phyloP scores from a whole-genome alignment of 2,113 vertebrate genomes.

The Siphamia tubifer region DNA sequence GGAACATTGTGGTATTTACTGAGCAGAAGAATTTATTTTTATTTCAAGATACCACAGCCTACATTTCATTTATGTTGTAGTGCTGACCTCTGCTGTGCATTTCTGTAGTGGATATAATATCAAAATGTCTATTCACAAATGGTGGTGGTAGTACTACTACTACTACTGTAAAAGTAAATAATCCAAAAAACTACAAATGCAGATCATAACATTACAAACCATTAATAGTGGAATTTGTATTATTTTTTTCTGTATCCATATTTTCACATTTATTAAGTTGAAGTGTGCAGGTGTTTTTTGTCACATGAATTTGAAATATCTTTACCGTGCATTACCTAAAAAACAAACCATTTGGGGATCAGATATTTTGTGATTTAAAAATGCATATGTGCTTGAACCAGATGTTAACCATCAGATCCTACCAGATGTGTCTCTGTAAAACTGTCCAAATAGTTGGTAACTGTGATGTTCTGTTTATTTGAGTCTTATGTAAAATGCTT shows the following conservation, averaged over 20 bases:
- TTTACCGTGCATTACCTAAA: no score
- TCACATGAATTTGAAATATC: no score
- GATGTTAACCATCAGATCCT: no score
- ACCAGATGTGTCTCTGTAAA: neutral
- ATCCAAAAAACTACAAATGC: no score
- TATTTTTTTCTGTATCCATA: no score
- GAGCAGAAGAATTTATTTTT: neutral
- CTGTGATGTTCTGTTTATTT: neutral
- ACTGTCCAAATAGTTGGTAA: neutral
- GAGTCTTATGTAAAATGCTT: neutral
- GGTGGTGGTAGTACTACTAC: no score
- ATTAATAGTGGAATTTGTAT: no score
- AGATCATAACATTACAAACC: no score
- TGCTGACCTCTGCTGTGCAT: conserved; percentile 44
- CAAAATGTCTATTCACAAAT: no score
- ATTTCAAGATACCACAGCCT: neutral
- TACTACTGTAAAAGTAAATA: no score
- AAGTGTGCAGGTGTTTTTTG: no score
- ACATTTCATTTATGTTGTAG: conserved; percentile 6
- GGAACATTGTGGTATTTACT: neutral
- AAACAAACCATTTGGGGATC: neutral
- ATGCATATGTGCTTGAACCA: neutral
- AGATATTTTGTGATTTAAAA: neutral
- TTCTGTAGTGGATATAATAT: neutral
- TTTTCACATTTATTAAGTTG: no score